Base-by-base conservation (phyloP, 2,113 vertebrate species). In the Bucco capensis region DNA sequence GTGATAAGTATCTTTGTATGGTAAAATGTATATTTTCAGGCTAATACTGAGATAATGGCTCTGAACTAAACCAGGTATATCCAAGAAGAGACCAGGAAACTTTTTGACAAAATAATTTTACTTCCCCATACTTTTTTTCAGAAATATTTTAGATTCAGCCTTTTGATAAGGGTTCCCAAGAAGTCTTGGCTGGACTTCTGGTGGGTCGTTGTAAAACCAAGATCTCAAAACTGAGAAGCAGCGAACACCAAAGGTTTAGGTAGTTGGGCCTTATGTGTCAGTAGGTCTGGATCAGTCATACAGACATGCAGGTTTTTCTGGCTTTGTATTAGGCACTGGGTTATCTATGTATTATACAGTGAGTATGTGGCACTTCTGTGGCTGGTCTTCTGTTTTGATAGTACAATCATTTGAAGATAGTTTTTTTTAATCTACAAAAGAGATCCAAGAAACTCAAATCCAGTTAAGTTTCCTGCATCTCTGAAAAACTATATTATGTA, bases 391-490 rank as follows among this genome's bases (percentile, higher is more conserved):
- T 80, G 23, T 79, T 94, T 85, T 65, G 47, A 51, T 91, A 95
- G 72, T 56, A 31, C 12, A 58, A 2, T 66, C 72, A 77, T 66
- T 35, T 58, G 73, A 83, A 86, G 57, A 38, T 40, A 19, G 33
- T 66, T 50, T 46, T 73, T 81, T 83, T 64, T 37, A 38, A 33
- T 75, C n/a, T 75, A 21, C 28, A 15, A 56, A 90, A 71, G 47
- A 88, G 83, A 90, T 64, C 40, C 42, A 83, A 92, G 79, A 58
- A 88, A 62, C 86, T 78, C 57, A 70, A 92, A 78, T 95, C 79
- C 79, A 89, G 44, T 91, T 93, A 96, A n/a, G 83, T 91, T 93
- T 61, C 35, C 49, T 72, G 61, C 35, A 28, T 67, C 66, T 95
- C 69, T 75, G 69, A 74, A 77, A 93, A 74, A 25, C 27, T 77